Conservation (phyloP, 1,140 invertebrate species). For the Drosophila obscura region DNA sequence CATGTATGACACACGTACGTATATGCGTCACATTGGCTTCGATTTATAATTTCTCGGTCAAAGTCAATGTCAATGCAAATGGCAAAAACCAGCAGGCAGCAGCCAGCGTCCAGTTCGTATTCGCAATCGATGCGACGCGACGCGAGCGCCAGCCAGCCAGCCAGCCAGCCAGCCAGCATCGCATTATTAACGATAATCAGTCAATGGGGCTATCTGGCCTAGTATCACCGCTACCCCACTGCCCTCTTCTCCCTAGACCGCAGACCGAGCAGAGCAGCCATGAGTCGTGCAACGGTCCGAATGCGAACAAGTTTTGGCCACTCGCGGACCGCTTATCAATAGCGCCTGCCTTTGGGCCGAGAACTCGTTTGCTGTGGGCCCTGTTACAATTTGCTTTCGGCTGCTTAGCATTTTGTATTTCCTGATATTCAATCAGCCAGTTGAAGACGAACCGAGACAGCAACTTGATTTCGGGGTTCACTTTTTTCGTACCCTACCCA, state of each 20-base stretch:
- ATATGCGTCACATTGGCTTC: constrained; percentile 71
- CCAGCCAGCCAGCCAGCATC: constrained; percentile 24
- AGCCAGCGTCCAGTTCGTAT: constrained; percentile 19
- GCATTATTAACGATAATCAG: constrained; percentile 62
- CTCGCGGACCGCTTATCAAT: constrained; percentile 51
- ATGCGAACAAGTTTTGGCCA: constrained; percentile 59
- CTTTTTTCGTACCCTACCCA: constrained; percentile 16
- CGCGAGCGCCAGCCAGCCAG: too few species aligned
- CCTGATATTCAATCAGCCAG: constrained; percentile 74
- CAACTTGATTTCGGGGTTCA: constrained; percentile 49
- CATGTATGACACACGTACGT: constrained; percentile 8
- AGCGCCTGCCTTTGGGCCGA: constrained; percentile 43
- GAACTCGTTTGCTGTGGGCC: constrained; percentile 66
- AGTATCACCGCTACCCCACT: constrained; percentile 10
- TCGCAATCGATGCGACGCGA: not conserved
- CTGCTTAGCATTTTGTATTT: constrained; percentile 80
- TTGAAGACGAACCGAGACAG: constrained; percentile 36
- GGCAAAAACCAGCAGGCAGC: constrained; percentile 50
- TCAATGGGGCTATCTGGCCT: constrained; percentile 45
- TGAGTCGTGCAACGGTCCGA: constrained; percentile 57
- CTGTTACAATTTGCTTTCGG: constrained; percentile 78
- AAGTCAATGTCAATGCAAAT: constrained; percentile 83
- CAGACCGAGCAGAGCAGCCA: not conserved
- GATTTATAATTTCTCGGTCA: constrained; percentile 80
- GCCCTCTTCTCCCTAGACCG: constrained; percentile 6